Percentiles rank a stretch among this genome's conserved stretches.
Evolutionary conservation across 2,888 invertebrate species (phyloP).

Genomic region (Dynastes maya): DNA sequence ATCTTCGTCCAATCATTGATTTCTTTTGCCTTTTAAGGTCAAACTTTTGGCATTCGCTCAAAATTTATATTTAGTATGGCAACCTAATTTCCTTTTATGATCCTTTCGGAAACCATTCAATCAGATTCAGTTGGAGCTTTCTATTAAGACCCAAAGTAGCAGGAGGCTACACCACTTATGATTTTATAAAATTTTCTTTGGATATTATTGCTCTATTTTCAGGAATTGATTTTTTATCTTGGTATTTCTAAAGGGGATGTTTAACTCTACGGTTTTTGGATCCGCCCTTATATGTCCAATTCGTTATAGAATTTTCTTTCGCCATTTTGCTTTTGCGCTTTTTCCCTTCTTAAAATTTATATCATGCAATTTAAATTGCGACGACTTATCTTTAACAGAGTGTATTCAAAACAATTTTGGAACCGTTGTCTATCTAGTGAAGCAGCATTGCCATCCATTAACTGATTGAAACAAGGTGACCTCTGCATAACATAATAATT

Average conservation of each 20-base stretch:
- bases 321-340: not conserved
- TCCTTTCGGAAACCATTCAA: constrained; percentile 23
- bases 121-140: constrained; percentile 24
- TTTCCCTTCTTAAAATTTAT: too few species aligned
- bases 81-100: constrained; percentile 46
- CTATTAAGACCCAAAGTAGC: constrained; percentile 2
- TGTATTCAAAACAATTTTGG: too few species aligned
- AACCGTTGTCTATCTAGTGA: too few species aligned
- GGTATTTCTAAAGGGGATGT: not conserved
- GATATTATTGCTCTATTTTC: not conserved
- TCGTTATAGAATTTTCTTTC: constrained; percentile 16
- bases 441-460: too few species aligned
- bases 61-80: constrained; percentile 40
- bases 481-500: too few species aligned
- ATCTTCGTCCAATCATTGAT: constrained; percentile 37
- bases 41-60: constrained; percentile 35
- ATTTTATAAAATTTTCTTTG: constrained; percentile 32
- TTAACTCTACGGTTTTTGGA: not conserved
- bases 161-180: constrained; percentile 1
- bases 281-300: not conserved
- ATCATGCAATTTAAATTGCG: too few species aligned
- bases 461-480: too few species aligned
- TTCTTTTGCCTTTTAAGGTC: constrained; percentile 28
- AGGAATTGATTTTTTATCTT: constrained; percentile 25
- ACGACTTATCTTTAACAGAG: too few species aligned